Evolutionary conservation across 37 sponge, comb jelly and placozoan genomes (phyloP).

Genomic region (Chondrosia reniformis): DNA sequence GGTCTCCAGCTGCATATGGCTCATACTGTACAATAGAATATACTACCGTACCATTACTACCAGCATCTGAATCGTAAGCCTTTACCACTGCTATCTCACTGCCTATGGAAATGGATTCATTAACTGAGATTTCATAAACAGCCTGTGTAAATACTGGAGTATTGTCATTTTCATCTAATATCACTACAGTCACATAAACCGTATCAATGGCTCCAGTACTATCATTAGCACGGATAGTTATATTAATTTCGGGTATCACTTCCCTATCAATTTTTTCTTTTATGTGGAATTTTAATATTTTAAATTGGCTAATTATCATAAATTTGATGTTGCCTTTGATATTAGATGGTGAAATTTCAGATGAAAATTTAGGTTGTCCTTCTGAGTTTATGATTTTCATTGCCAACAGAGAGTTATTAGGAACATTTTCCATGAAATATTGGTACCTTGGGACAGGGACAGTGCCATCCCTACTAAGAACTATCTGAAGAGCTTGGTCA

Average conservation of each 20-base stretch:
- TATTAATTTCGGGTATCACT: neutral
- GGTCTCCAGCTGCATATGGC: constrained; percentile 11
- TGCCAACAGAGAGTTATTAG: neutral
- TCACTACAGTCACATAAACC: neutral
- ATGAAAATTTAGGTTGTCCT: too few species aligned
- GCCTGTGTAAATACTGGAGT: neutral
- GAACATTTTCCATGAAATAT: neutral
- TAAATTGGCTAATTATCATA: neutral
- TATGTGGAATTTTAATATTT: neutral
- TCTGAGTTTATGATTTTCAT: neutral
- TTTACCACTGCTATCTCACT: constrained; percentile 17
- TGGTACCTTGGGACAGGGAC: neutral
- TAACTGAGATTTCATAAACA: neutral
- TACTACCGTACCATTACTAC: constrained; percentile 37
- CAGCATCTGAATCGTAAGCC: constrained; percentile 44
- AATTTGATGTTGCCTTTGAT: neutral
- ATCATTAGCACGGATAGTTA: neutral
- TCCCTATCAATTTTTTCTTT: neutral
- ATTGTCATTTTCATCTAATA: constrained; percentile 16
- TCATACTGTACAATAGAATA: constrained; percentile 21
- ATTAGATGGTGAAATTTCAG: neutral
- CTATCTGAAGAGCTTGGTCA: neutral
- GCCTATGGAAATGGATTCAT: constrained; percentile 35
- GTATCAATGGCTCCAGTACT: neutral
- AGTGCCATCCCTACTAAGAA: neutral